A percentile compares a stretch with the other conserved stretches of the same genome.
Evolutionary conservation across 2,888 invertebrate species (phyloP).

Genomic region (Brachyopa scutellaris): DNA sequence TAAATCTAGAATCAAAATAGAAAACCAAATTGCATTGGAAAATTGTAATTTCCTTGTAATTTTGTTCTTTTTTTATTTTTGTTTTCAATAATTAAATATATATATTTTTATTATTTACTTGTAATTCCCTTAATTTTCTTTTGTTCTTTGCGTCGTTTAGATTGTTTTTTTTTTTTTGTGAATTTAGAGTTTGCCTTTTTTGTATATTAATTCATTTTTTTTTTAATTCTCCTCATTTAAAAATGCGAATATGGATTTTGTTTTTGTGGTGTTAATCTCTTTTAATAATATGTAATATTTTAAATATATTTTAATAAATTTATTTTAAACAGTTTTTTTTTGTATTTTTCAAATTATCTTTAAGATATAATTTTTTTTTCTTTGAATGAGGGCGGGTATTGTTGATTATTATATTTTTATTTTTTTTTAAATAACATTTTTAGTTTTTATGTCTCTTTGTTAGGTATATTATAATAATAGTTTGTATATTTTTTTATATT

Average conservation of each 20-base stretch:
- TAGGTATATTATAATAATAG: conserved; percentile 49
- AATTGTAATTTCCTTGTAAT: conserved; percentile 17
- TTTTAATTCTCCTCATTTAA: conserved; percentile 21
- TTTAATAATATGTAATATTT: conserved; percentile 47
- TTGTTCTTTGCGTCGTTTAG: conserved; percentile 51
- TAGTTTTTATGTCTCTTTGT: conserved; percentile 18
- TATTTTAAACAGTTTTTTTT: conserved; percentile 49
- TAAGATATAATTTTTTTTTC: conserved; percentile 38
- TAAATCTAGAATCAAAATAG: too few relatives aligned
- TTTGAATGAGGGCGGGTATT: conserved; percentile 66
- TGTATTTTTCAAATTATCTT: conserved; percentile 48
- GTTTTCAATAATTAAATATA: conserved; percentile 61
- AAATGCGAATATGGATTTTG: conserved; percentile 49
- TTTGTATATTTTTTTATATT: conserved; percentile 34
- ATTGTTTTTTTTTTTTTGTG: conserved; percentile 20
- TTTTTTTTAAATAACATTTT: conserved; percentile 37
- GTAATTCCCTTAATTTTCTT: conserved; percentile 57
- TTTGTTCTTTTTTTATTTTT: conserved; percentile 45
- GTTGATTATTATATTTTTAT: conserved; percentile 36
- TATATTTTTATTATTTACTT: conserved; percentile 58
- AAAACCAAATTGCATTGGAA: not conserved
- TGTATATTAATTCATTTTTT: conserved; percentile 13
- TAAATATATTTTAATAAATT: conserved; percentile 58
- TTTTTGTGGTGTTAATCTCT: conserved; percentile 23
- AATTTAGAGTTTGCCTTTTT: conserved; percentile 22